Conservation (phyloP, 1,140 invertebrate species). For the Hyposmocoma kahamanoa region DNA sequence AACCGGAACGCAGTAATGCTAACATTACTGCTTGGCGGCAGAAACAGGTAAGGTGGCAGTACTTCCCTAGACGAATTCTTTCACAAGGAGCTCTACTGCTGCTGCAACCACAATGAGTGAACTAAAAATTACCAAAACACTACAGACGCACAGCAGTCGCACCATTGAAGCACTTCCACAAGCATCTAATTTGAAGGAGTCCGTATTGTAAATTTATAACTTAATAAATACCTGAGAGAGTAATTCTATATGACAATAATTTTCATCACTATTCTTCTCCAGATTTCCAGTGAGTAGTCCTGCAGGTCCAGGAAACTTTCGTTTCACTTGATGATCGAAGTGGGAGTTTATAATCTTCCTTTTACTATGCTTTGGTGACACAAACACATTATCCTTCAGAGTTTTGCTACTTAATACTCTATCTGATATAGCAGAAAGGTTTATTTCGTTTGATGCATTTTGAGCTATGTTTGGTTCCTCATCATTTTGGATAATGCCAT, state of each 20-base stretch:
- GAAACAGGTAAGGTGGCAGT: no score
- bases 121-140: no score
- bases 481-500: not conserved
- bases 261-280: conserved; percentile 42
- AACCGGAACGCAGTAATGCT: no score
- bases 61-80: no score
- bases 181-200: no score
- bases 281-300: conserved; percentile 44
- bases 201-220: no score
- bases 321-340: conserved; percentile 55
- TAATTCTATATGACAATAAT: conserved; percentile 45
- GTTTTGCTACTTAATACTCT: not conserved
- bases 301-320: conserved; percentile 63
- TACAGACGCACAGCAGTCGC: no score
- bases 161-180: no score
- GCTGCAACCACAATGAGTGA: no score
- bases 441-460: not conserved
- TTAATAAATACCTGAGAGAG: conserved; percentile 47
- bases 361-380: conserved; percentile 40
- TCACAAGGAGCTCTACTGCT: no score
- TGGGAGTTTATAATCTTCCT: conserved; percentile 54
- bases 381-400: not conserved
- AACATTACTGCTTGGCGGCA: no score
- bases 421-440: not conserved
- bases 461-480: not conserved